Evolutionary conservation across 1,140 invertebrate genomes (phyloP), one percentile per base, ranked within the genome.

Genomic region (Dinoponera quadriceps): DNA sequence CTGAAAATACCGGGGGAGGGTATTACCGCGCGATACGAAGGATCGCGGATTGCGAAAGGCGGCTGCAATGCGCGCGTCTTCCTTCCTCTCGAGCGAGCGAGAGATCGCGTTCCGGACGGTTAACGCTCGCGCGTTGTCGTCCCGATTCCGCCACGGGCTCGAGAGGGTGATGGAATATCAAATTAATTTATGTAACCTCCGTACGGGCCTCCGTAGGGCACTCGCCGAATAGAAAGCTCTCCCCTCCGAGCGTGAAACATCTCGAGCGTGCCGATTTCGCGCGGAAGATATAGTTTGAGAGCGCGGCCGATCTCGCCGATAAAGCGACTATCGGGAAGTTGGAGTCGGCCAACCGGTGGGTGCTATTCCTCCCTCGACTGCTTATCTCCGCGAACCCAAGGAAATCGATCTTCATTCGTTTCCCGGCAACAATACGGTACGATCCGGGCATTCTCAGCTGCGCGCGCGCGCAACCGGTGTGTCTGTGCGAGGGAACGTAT

Each of bases 1-100:
- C 72, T 90, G 83, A 88, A 57, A 85, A 72, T 83, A 84, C 85
- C 74, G 86, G 82, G 84, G 78, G 73, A 82, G 60, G 75, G n/a
- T n/a, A n/a, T n/a, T n/a, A 82, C 59, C 29, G 29, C 66, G 82
- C 85, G 77, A 80, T 72, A 84, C 84, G 55, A 62, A 84, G 54
- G 72, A 86, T 83, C 65, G 57, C 80, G n/a, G n/a, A 44, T 86
- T 89, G 77, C 82, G 83, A 83, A 88, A 89, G 57, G 38, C n/a
- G n/a, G n/a, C n/a, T 59, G 49, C 65, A 74, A 69, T 78, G 63
- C 75, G 83, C 75, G 81, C 57, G 59, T 85, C 89, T 90, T 90
- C 89, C 89, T 89, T 90, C 88, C 88, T 88, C 81, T 82, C 84
- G 81, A 5, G 49, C 49, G 18, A 27, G 44, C 74, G 54, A 22